Conservation (phyloP, 1,140 invertebrate genomes). For the Zaprionus nigranus region DNA sequence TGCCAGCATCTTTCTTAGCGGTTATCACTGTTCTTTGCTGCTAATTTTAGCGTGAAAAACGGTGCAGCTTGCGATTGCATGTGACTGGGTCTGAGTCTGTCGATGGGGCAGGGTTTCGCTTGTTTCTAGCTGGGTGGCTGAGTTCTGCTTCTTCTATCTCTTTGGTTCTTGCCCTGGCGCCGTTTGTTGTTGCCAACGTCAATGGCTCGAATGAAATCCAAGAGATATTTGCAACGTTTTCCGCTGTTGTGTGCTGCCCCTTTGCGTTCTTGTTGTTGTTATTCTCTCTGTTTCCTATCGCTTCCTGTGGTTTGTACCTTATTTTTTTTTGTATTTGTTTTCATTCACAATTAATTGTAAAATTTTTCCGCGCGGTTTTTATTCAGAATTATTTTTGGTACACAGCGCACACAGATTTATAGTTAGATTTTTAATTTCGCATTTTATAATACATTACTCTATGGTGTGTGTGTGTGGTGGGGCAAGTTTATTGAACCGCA, state of each 20-base stretch:
- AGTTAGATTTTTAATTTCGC: conserved; percentile 55
- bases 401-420: conserved; percentile 24
- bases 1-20: conserved; percentile 4
- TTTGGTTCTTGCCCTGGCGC: not conserved
- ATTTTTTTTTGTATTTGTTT: conserved; percentile 47
- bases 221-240: conserved; percentile 49
- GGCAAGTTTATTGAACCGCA: conserved; percentile 71
- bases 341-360: conserved; percentile 68
- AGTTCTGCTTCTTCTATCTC: too few relatives aligned
- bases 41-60: conserved; percentile 57
- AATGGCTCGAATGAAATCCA: conserved; percentile 39
- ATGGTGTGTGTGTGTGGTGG: conserved; percentile 10
- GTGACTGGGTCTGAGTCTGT: conserved; percentile 6
- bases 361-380: conserved; percentile 50
- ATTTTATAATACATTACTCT: conserved; percentile 46
- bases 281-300: conserved; percentile 44
- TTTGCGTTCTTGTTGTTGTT: conserved; percentile 15
- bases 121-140: not conserved
- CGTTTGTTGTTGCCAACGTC: conserved; percentile 21
- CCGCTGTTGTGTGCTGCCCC: conserved; percentile 19
- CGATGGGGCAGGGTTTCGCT: not conserved
- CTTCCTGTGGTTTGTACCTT: conserved; percentile 53
- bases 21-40: conserved; percentile 44
- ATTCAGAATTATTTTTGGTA: conserved; percentile 45
- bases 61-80: conserved; percentile 53